phyloP scores from a whole-genome alignment of 1,140 invertebrate species.

The Achroia grisella region DNA sequence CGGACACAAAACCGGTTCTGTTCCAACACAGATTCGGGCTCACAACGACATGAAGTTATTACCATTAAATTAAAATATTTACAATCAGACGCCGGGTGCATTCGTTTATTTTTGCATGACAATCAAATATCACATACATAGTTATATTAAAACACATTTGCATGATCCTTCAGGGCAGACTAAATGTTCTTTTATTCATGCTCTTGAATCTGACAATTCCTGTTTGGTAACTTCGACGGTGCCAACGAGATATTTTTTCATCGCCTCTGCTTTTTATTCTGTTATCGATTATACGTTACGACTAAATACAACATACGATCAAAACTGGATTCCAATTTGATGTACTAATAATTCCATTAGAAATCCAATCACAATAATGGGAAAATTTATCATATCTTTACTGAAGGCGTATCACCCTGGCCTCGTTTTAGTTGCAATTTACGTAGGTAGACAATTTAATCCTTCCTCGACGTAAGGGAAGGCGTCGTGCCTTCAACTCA shows the following conservation, averaged over 20 bases:
- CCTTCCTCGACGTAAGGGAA: slow-evolving; percentile 9
- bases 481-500: slow-evolving; percentile 15
- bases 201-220: slow-evolving; percentile 46
- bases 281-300: not conserved
- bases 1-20: slow-evolving; percentile 17
- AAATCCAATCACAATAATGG: too few relatives aligned
- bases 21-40: slow-evolving; percentile 7
- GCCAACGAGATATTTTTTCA: slow-evolving; percentile 22
- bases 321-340: not conserved
- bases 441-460: slow-evolving; percentile 22
- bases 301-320: not conserved
- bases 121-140: slow-evolving; percentile 27
- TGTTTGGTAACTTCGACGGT: slow-evolving; percentile 32
- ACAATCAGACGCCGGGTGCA: slow-evolving; percentile 24
- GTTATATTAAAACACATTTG: slow-evolving; percentile 23
- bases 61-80: slow-evolving; percentile 43
- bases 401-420: slow-evolving; percentile 11
- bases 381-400: slow-evolving; percentile 1
- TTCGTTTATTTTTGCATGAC: slow-evolving; percentile 42
- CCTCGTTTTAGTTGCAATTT: slow-evolving; percentile 17
- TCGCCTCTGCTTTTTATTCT: slow-evolving; percentile 17
- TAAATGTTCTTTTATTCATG: slow-evolving; percentile 49
- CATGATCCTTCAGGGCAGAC: slow-evolving; percentile 30
- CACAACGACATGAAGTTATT: slow-evolving; percentile 32
- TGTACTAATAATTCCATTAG: too few relatives aligned